Conservation (phyloP, 2,113 vertebrate species). For the Heterocephalus glaber region DNA sequence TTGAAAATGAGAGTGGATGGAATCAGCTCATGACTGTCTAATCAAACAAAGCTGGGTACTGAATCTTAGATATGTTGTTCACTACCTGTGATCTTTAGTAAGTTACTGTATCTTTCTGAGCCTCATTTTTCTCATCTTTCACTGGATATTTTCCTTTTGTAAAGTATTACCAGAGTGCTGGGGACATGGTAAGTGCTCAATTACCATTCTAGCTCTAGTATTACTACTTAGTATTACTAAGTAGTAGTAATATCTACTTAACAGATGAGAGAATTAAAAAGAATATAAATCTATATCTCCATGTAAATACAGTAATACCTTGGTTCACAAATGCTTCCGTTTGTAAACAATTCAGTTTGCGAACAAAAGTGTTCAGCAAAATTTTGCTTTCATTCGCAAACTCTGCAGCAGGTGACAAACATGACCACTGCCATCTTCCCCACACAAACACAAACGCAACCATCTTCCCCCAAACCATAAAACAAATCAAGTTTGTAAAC, state of each 20-base stretch:
- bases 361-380: not conserved
- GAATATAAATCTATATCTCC: not conserved
- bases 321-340: not conserved
- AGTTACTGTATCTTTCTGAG: not conserved
- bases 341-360: not conserved
- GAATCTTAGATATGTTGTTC: not conserved
- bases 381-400: not conserved
- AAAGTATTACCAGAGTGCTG: not conserved
- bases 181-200: not conserved
- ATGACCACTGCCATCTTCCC: not conserved
- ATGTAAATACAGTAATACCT: not conserved
- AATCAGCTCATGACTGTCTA: not conserved
- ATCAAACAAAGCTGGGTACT: not conserved
- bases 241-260: not conserved
- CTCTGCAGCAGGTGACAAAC: not conserved
- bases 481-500: not conserved
- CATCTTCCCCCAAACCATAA: not conserved
- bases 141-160: not conserved
- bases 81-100: not conserved
- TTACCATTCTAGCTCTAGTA: not conserved
- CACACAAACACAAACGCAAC: not conserved
- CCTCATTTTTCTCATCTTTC: conserved; percentile 29
- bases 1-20: not conserved
- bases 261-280: not conserved
- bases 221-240: not conserved